Evolutionary conservation across 2,113 vertebrate genomes (phyloP), one percentile per base, ranked within the genome.

Genomic region (Ictalurus punctatus): DNA sequence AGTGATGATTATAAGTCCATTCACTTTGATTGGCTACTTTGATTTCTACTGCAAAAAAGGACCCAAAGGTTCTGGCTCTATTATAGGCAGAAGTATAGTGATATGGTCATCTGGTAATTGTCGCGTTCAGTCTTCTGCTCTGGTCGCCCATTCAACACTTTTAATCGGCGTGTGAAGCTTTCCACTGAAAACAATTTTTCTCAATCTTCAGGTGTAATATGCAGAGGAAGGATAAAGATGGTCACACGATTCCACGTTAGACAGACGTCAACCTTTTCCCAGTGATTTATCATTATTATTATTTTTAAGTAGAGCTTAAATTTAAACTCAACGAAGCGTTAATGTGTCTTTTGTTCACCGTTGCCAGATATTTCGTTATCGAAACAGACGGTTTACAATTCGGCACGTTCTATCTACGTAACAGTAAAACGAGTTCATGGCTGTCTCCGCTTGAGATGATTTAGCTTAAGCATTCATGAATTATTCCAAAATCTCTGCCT

Each of bases 401-500:
- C 83, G 10, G 83, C 6, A 48, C 37, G 52, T 58, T 30, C 30
- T 54, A 54, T 86, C 40, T 54, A 44, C 67, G 65, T 86, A 83
- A 88, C 52, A 83, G 80, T 23, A 87, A 87, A 30, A 76, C 37
- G 44, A 58, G 69, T 27, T 83, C 86, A 37, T 25, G 25, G 74
- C 65, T 74, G 59, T 76, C 79, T 87, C 56, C 80, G 71, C 88
- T 73, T 83, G 10, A 79, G 80, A 88, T 56, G 56, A 73, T 63
- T 84, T 88, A 88, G 48, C 30, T 23, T 21, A 61, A 71, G 71
- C 86, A 67, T 84, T 76, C 61, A 37, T 87, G 84, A 82, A 81
- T 91, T 85, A 83, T 92, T 86, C 76, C 63, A 82, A 88, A 48
- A 90, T 86, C 37, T 76, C 40, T 86, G 73, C 84, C 27, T 86